Conservation (phyloP, 2,797 vertebrate species). For the Syngnathus rostellatus region DNA sequence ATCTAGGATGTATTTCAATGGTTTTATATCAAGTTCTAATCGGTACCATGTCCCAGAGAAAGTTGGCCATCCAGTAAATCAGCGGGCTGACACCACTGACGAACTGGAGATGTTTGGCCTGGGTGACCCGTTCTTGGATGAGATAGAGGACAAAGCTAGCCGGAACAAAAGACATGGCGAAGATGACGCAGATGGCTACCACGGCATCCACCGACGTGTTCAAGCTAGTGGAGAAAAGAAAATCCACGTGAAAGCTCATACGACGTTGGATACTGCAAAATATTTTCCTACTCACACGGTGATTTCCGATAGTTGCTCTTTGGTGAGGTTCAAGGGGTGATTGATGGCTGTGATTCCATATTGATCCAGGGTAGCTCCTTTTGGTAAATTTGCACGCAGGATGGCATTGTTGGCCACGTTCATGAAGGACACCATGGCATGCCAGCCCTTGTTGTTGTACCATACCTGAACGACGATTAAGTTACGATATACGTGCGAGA, state of each 20-base stretch:
- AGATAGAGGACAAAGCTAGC: conserved; percentile 91
- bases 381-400: conserved; percentile 75
- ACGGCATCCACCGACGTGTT: conserved; percentile 85
- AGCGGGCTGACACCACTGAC: conserved; percentile 85
- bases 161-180: conserved; percentile 92
- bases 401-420: conserved; percentile 89
- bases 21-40: conserved; percentile 7
- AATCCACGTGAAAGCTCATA: neutral
- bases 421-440: conserved; percentile 86
- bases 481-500: neutral
- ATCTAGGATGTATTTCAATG: neutral
- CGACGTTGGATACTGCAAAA: neutral
- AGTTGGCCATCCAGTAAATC: conserved; percentile 87
- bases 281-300: conserved; percentile 75
- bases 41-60: conserved; percentile 89
- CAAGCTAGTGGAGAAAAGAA: conserved; percentile 59
- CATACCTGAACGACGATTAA: conserved; percentile 73
- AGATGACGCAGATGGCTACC: conserved; percentile 90
- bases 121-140: conserved; percentile 87
- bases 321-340: conserved; percentile 91
- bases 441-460: conserved; percentile 98
- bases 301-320: conserved; percentile 89
- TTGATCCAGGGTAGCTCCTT: conserved; percentile 67
- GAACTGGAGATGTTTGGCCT: conserved; percentile 91
- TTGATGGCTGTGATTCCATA: conserved; percentile 84